Evolutionary conservation across 2,797 vertebrate genomes (phyloP).

Genomic region (Sparus aurata): DNA sequence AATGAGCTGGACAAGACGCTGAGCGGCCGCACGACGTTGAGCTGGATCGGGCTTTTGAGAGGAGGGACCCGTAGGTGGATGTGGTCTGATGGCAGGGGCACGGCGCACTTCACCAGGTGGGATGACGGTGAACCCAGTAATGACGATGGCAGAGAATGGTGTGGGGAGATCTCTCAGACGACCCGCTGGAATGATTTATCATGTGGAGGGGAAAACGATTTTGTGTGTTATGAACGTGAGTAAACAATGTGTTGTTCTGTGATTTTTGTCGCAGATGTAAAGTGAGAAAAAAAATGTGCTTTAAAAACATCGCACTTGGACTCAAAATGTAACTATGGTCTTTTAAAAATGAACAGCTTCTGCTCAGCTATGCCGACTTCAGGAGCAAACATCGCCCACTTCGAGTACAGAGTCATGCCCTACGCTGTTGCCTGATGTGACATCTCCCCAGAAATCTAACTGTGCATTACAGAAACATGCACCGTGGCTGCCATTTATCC

Average conservation of each 20-base stretch:
- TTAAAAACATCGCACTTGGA: no score
- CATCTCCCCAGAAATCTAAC: no score
- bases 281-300: no score
- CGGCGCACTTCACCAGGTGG: background rate
- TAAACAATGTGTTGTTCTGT: background rate
- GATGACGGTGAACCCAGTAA: accelerated
- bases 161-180: accelerated
- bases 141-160: accelerated
- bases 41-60: constrained; percentile 64
- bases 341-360: no score
- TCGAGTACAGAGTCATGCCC: no score
- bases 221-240: constrained; percentile 53
- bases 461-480: no score
- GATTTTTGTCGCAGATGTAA: background rate
- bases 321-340: no score
- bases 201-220: accelerated
- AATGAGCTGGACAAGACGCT: background rate
- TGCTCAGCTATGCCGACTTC: no score
- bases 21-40: background rate
- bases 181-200: accelerated
- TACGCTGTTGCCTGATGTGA: no score
- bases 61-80: background rate
- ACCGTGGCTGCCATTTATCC: no score
- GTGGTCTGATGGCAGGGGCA: constrained; percentile 56
- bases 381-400: no score